These are phyloP conservation scores for Ecliptopera silaceata DNA, from an alignment of 2,888 invertebrate species.

Conservation along the genomic window DNA sequence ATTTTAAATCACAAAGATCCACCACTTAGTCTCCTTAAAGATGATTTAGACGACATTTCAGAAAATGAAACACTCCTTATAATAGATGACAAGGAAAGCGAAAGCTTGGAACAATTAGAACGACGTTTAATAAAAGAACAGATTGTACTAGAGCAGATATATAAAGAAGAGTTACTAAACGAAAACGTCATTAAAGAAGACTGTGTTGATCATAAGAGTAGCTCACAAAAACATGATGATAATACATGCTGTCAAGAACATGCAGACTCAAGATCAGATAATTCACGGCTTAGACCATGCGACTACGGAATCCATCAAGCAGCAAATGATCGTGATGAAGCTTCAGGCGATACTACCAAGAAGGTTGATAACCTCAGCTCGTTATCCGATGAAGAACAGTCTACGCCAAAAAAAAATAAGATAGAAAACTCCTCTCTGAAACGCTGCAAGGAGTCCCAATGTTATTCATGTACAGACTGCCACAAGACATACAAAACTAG, in stretches of 20 bases:
- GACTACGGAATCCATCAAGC: neutral
- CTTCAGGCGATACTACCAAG: too few species aligned
- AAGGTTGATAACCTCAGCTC: too few species aligned
- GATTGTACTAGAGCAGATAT: neutral
- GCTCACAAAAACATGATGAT: neutral
- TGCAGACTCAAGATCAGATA: neutral
- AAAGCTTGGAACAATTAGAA: neutral
- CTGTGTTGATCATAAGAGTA: too few species aligned
- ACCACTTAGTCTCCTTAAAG: neutral
- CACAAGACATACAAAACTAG: neutral
- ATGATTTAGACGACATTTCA: neutral
- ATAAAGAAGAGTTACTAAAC: neutral
- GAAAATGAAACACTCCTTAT: neutral
- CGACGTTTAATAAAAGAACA: neutral
- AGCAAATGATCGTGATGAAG: neutral
- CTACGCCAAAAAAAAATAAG: neutral
- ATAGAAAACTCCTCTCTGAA: neutral
- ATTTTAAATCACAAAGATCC: conserved; percentile 1
- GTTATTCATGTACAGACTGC: conserved; percentile 3
- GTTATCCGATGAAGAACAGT: neutral
- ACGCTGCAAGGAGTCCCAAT: neutral
- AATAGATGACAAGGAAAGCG: neutral
- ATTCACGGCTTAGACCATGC: neutral
- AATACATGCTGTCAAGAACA: neutral
- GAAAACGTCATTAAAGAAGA: neutral